These are phyloP conservation scores for Tetrapedia diversipes DNA, from an alignment of 2,888 invertebrate genomes.

Conservation along the genomic window DNA sequence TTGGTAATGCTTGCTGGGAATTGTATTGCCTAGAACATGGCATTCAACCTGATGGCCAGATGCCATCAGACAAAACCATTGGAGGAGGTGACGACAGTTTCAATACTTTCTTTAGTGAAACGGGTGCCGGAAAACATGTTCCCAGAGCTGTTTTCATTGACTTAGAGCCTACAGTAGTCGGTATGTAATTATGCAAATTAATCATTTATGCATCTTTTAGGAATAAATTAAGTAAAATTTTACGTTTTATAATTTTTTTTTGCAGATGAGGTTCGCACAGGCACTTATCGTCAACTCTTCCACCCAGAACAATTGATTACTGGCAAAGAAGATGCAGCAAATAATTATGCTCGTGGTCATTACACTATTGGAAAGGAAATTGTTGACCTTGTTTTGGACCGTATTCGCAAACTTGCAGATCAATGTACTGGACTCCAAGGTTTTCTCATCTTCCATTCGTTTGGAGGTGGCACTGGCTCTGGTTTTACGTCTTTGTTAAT, in stretches of 20 bases:
- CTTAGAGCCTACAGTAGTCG: slow-evolving; percentile 97
- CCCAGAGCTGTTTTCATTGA: slow-evolving; percentile 97
- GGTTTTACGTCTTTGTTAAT: slow-evolving; percentile 97
- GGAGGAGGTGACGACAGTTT: slow-evolving; percentile 97
- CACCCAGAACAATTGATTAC: slow-evolving; percentile 98
- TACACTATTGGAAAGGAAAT: slow-evolving; percentile 98
- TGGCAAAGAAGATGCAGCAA: slow-evolving; percentile 98
- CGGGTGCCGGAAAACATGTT: slow-evolving; percentile 97
- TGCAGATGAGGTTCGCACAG: slow-evolving; percentile 94
- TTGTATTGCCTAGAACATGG: slow-evolving; percentile 94
- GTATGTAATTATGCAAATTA: slow-evolving; percentile 77
- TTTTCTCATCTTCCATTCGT: slow-evolving; percentile 98
- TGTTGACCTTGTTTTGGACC: slow-evolving; percentile 94
- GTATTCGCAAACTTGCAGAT: slow-evolving; percentile 94
- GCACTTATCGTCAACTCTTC: slow-evolving; percentile 97
- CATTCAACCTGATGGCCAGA: slow-evolving; percentile 96
- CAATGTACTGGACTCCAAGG: slow-evolving; percentile 97
- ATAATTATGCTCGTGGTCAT: slow-evolving; percentile 98
- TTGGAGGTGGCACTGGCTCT: slow-evolving; percentile 96
- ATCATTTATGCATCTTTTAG: neutral
- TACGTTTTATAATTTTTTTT: slow-evolving; percentile 9
- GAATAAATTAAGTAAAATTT: neutral
- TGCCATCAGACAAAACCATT: slow-evolving; percentile 96
- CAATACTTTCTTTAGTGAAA: slow-evolving; percentile 97
- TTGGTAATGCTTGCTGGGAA: slow-evolving; percentile 96